Conservation (phyloP, 2,888 invertebrate genomes). For the Crepidodera aurea region DNA sequence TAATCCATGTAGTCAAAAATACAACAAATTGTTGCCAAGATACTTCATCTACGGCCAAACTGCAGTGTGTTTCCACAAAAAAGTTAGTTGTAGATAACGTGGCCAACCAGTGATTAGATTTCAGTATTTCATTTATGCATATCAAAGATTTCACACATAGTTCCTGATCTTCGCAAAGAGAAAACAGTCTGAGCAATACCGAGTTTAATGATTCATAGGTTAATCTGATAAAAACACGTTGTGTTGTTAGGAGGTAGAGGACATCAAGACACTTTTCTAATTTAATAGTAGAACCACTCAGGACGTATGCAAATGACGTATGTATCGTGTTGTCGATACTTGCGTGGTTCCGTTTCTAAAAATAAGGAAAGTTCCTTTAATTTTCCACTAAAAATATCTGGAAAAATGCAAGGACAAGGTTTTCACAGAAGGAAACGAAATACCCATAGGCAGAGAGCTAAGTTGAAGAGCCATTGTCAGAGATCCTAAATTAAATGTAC, state of each 20-base stretch:
- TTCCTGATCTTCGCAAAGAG: not conserved
- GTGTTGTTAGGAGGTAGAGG: constrained; percentile 24
- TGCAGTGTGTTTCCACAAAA: constrained; percentile 34
- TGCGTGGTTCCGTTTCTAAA: constrained; percentile 37
- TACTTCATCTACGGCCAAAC: constrained; percentile 23
- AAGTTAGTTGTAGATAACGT: constrained; percentile 13
- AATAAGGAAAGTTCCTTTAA: not conserved
- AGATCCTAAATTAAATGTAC: too few species aligned
- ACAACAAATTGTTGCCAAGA: constrained; percentile 28
- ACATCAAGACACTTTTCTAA: constrained; percentile 33
- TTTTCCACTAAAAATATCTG: too few species aligned
- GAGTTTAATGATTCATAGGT: constrained; percentile 9
- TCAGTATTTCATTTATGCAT: constrained; percentile 32
- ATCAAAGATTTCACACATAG: constrained; percentile 20
- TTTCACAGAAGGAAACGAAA: too few species aligned
- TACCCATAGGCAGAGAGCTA: too few species aligned
- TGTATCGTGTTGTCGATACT: constrained; percentile 23
- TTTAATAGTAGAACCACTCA: constrained; percentile 29
- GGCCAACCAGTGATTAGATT: constrained; percentile 25
- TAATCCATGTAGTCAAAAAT: constrained; percentile 31
- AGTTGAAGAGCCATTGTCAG: too few species aligned
- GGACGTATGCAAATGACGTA: constrained; percentile 22
- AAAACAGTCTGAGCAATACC: constrained; percentile 27
- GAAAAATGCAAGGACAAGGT: too few species aligned
- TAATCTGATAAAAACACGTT: constrained; percentile 28